Conservation (phyloP, 2,888 invertebrate genomes). For the Tineola bisselliella region DNA sequence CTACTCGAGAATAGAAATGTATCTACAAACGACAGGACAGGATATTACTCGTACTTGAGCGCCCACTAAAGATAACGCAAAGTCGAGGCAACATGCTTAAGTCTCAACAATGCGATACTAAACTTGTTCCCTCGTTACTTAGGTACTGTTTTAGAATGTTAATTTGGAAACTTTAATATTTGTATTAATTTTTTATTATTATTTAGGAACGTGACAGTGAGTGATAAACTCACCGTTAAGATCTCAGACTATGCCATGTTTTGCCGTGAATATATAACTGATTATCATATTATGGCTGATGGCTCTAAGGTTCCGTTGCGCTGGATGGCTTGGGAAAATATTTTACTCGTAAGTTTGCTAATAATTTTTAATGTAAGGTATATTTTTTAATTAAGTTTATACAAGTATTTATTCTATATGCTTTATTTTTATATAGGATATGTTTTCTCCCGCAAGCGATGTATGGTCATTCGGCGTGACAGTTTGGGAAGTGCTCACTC, state of each 20-base stretch:
- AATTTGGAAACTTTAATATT: background rate
- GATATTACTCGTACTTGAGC: too few relatives aligned
- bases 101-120: too few relatives aligned
- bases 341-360: constrained; percentile 73
- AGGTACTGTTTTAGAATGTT: too few relatives aligned
- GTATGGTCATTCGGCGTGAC: constrained; percentile 93
- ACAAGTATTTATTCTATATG: background rate
- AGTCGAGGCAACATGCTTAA: too few relatives aligned
- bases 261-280: constrained; percentile 78
- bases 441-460: constrained; percentile 87
- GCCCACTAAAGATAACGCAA: too few relatives aligned
- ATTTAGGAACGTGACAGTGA: constrained; percentile 85
- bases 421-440: constrained; percentile 69
- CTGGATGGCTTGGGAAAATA: constrained; percentile 95
- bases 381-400: too few relatives aligned
- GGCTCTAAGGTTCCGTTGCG: constrained; percentile 85
- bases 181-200: background rate
- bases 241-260: constrained; percentile 89
- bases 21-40: too few relatives aligned
- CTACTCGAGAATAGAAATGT: too few relatives aligned
- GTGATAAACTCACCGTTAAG: constrained; percentile 80
- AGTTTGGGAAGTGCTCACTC: constrained; percentile 87
- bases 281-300: constrained; percentile 87
- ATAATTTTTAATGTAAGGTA: background rate
- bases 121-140: background rate